Conservation (phyloP, 2,113 vertebrate genomes). For the Pseudorhombus dupliciocellatus region DNA sequence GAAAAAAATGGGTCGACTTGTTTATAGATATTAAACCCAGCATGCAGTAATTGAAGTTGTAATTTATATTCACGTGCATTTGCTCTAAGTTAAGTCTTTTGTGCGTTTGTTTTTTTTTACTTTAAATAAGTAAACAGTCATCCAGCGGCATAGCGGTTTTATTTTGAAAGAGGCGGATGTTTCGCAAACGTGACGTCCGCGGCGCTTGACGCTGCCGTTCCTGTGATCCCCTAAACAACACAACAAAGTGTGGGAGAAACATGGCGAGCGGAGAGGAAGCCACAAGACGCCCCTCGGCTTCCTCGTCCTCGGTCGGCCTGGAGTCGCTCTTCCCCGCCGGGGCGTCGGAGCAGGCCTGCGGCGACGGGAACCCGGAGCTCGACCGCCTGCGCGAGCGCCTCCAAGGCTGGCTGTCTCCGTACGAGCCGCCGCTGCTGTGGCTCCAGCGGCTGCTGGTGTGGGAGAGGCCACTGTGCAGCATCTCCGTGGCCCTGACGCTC, state of each 20-base stretch:
- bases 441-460: constrained; percentile 91
- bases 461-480: constrained; percentile 93
- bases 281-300: constrained; percentile 64
- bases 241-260: constrained; percentile 72
- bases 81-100: too few relatives aligned
- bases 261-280: constrained; percentile 84
- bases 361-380: constrained; percentile 73
- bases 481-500: constrained; percentile 87
- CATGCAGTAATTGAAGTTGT: too few relatives aligned
- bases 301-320: constrained; percentile 72
- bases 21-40: too few relatives aligned
- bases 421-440: constrained; percentile 84
- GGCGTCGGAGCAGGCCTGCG: constrained; percentile 62
- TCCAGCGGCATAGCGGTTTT: constrained; percentile 6
- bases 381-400: constrained; percentile 83
- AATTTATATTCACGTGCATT: too few relatives aligned
- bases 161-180: constrained; percentile 54
- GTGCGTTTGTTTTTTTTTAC: too few relatives aligned
- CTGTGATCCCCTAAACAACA: constrained; percentile 79
- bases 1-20: neutral
- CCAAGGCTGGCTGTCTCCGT: constrained; percentile 82
- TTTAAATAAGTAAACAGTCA: too few relatives aligned
- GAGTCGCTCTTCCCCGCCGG: constrained; percentile 80
- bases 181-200: rapidly evolving
- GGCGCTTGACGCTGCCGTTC: constrained; percentile 9